These are phyloP conservation scores for Smithornis capensis DNA, from an alignment of 2,113 vertebrate genomes.

Conservation along the genomic window DNA sequence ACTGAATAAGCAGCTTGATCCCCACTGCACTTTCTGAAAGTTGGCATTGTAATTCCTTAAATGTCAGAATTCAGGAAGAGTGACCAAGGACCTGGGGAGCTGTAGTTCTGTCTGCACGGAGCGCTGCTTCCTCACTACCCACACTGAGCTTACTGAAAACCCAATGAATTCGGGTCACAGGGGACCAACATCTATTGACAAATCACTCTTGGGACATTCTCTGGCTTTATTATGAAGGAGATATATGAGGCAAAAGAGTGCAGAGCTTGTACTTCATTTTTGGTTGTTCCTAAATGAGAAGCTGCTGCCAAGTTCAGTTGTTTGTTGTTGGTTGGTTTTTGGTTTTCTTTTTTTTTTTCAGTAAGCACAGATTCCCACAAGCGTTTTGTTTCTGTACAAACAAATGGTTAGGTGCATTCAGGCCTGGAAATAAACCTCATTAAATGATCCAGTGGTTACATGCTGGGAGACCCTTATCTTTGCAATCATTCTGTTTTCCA, in stretches of 20 bases:
- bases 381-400: background rate
- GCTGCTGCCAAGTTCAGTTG: background rate
- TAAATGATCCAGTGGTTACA: background rate
- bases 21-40: background rate
- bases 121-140: background rate
- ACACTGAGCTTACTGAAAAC: slow-evolving; percentile 1
- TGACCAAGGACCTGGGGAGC: background rate
- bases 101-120: background rate
- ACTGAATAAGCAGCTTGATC: background rate
- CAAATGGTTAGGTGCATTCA: background rate
- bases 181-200: background rate
- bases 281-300: background rate
- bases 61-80: background rate
- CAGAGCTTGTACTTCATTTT: background rate
- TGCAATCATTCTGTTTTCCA: background rate
- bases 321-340: background rate
- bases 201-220: background rate
- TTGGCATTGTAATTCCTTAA: background rate
- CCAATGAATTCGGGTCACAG: background rate
- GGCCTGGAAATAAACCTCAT: background rate
- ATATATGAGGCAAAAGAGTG: background rate
- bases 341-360: background rate
- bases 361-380: background rate
- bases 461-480: background rate
- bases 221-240: background rate